Base-by-base conservation (phyloP, 1,140 invertebrate species). In the Habropoda laboriosa region DNA sequence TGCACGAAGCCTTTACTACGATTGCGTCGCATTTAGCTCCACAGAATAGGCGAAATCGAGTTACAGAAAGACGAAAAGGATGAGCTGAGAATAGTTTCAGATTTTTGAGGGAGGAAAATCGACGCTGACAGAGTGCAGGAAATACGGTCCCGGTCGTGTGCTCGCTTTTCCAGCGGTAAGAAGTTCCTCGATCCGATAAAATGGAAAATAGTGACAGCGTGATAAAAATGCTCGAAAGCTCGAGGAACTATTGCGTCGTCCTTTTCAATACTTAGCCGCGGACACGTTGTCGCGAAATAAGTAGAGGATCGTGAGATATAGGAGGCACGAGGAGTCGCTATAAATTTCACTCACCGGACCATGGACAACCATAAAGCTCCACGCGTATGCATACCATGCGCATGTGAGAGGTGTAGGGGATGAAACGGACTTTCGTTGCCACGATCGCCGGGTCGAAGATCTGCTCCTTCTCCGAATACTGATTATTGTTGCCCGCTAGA, bases 341-440 rank as follows among this genome's bases (percentile, higher is more conserved):
- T 89, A 90, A 90, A 89, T 91, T 85, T 87, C 91, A 96, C 96
- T 95, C 95, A 97, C 97, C 96, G 94, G 95, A 95, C 96, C 97
- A 97, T 55, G 94, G 94, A 90, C 97, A 98, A 74, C 97, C 97
- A 87, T 97, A 97, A 68, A 99, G 93, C 93, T 99, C 98, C 0
- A 97, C 95, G 79, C 96, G 91, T 94, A 97, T 95, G 91, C 96
- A 97, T n/a, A 97, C 96, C 0, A 96, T 96, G 42, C 96, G 93
- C 63, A 94, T 94, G 86, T 96, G 95, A 79, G 94, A 94, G 73
- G 95, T 96, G 91, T 95, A 96, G 0, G 97, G 96, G 51, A 96
- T 93, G 87, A 99, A 97, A 58, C 98, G 95, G 58, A 99, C 95
- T 93, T 96, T 96, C 57, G 95, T 96, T 0, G 97, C 97, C 45